A percentile compares a stretch with the other conserved stretches of the same genome.
phyloP scores from a whole-genome alignment of 2,888 invertebrate species.

The Rhamnusium bicolor region DNA sequence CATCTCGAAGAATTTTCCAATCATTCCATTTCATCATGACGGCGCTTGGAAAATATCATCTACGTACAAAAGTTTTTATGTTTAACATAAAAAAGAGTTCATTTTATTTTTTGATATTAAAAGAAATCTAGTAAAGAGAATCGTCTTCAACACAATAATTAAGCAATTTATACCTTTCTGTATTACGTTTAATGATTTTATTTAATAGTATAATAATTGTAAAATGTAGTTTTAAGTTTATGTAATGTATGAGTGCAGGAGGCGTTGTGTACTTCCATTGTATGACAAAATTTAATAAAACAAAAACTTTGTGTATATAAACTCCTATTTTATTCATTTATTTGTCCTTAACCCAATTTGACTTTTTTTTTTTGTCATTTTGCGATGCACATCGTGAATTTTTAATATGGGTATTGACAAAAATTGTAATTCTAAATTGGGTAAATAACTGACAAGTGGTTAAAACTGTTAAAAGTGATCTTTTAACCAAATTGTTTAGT shows the following conservation, averaged over 20 bases:
- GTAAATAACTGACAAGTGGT: no score
- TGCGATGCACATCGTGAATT: no score
- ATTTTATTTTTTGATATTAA: conserved; percentile 56
- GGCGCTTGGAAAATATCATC: conserved; percentile 52
- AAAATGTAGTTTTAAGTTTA: conserved; percentile 62
- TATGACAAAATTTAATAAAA: conserved; percentile 62
- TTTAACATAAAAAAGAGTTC: conserved; percentile 49
- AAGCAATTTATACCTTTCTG: conserved; percentile 54
- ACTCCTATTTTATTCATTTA: conserved; percentile 26
- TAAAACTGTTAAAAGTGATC: no score
- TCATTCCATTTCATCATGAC: conserved; percentile 53
- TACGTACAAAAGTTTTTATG: conserved; percentile 52
- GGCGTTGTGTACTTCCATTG: conserved; percentile 64
- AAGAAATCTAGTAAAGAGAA: conserved; percentile 37
- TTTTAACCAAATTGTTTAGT: no score
- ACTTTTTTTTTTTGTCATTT: no score
- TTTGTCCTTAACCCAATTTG: background rate
- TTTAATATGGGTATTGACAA: no score
- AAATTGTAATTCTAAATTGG: no score
- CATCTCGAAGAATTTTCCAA: conserved; percentile 53
- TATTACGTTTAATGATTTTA: conserved; percentile 61
- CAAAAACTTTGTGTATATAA: conserved; percentile 61
- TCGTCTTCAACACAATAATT: conserved; percentile 40
- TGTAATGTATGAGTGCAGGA: conserved; percentile 64
- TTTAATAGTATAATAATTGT: conserved; percentile 55